Evolutionary conservation across 2,797 vertebrate genomes (phyloP).

Genomic region (Spheniscus humboldti): DNA sequence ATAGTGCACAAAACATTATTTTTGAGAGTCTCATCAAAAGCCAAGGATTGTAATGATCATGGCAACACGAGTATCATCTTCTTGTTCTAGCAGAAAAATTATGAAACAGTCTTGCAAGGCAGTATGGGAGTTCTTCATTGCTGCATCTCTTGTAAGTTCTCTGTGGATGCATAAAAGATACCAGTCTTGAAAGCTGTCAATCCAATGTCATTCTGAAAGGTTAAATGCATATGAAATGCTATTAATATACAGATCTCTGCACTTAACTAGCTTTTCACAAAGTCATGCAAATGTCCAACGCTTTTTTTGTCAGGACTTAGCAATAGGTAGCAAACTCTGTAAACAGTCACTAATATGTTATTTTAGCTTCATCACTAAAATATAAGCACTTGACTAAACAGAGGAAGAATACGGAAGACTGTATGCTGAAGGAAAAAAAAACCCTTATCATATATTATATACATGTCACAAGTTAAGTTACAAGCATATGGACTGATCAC

Average conservation of each 20-base stretch:
- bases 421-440: not conserved
- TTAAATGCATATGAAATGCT: not conserved
- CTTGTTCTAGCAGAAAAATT: not conserved
- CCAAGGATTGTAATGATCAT: not conserved
- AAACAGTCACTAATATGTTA: not conserved
- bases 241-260: not conserved
- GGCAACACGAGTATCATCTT: not conserved
- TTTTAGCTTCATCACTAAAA: not conserved
- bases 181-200: not conserved
- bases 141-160: not conserved
- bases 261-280: not conserved
- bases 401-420: not conserved
- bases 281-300: not conserved
- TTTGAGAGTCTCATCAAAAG: not conserved
- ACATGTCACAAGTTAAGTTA: not conserved
- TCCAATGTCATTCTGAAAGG: not conserved
- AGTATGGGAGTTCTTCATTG: not conserved
- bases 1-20: not conserved
- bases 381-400: not conserved
- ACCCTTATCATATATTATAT: not conserved
- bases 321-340: not conserved
- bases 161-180: not conserved
- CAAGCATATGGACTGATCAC: not conserved
- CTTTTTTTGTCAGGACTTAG: not conserved
- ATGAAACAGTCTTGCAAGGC: not conserved